Conservation (phyloP, 2,113 vertebrate species). For the Zapus hudsonius region DNA sequence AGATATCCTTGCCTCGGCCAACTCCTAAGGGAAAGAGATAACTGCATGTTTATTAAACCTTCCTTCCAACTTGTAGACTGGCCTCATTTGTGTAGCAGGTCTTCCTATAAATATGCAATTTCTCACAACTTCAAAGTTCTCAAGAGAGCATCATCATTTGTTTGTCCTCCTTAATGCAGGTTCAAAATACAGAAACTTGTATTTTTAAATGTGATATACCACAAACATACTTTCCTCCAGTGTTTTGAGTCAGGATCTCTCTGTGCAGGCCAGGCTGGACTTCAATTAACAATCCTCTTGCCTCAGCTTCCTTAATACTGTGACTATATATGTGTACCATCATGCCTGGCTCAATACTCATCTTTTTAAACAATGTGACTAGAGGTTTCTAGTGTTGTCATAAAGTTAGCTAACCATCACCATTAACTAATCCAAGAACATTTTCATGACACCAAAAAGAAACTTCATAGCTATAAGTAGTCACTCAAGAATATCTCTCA, state of each 20-base stretch:
- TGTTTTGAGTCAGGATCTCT: not conserved
- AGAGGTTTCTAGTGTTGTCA: not conserved
- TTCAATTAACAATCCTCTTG: not conserved
- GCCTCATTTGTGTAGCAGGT: not conserved
- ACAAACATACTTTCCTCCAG: no score
- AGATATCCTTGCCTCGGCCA: conserved; percentile 89
- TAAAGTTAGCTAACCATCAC: not conserved
- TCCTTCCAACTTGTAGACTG: not conserved
- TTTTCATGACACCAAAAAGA: not conserved
- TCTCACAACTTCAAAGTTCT: not conserved
- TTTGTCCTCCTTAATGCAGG: not conserved
- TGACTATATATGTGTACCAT: not conserved
- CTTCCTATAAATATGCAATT: not conserved
- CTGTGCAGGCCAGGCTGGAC: no score
- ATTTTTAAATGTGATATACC: not conserved
- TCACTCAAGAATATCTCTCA: conserved; percentile 26
- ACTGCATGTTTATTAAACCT: not conserved
- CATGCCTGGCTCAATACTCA: not conserved
- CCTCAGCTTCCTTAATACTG: not conserved
- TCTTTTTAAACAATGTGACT: not conserved
- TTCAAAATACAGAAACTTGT: not conserved
- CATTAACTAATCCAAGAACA: conserved; percentile 7
- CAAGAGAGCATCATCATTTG: not conserved
- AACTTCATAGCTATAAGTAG: not conserved
- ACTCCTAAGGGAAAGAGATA: conserved; percentile 80